A percentile compares a stretch with the other conserved stretches of the same genome.
phyloP scores from a whole-genome alignment of 2,797 vertebrate genomes.

The Acanthis flammea region DNA sequence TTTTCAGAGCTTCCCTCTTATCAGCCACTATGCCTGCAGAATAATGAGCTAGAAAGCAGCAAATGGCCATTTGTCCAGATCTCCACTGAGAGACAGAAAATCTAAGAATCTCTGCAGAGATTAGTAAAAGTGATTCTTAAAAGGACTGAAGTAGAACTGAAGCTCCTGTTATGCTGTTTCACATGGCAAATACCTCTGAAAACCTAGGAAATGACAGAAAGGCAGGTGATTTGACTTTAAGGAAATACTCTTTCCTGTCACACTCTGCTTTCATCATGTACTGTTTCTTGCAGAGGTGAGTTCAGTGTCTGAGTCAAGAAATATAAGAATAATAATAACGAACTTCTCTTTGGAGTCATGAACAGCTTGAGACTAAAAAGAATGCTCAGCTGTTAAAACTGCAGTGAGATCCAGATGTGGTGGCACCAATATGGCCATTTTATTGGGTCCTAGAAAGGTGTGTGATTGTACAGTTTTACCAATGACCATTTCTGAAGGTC shows the following conservation, averaged over 20 bases:
- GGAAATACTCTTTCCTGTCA: neutral
- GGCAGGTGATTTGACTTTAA: neutral
- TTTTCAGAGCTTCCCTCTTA: neutral
- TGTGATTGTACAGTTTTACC: neutral
- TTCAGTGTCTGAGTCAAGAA: neutral
- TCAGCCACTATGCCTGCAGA: neutral
- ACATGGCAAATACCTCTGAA: neutral
- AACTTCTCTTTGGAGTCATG: neutral
- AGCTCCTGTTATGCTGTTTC: neutral
- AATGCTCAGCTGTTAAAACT: neutral
- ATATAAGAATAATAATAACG: neutral
- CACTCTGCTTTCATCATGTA: neutral
- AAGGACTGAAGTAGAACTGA: neutral
- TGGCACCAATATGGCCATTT: neutral
- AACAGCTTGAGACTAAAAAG: neutral
- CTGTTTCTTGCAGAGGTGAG: constrained; percentile 15
- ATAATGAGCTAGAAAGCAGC: neutral
- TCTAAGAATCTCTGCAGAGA: neutral
- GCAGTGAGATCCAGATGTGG: neutral
- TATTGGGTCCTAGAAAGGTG: neutral
- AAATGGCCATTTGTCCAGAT: neutral
- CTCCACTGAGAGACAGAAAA: neutral
- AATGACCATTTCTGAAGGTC: neutral
- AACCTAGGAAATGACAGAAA: neutral
- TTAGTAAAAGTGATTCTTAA: neutral